Conservation (phyloP, 2,113 vertebrate genomes). For the Gracilinanus agilis region DNA sequence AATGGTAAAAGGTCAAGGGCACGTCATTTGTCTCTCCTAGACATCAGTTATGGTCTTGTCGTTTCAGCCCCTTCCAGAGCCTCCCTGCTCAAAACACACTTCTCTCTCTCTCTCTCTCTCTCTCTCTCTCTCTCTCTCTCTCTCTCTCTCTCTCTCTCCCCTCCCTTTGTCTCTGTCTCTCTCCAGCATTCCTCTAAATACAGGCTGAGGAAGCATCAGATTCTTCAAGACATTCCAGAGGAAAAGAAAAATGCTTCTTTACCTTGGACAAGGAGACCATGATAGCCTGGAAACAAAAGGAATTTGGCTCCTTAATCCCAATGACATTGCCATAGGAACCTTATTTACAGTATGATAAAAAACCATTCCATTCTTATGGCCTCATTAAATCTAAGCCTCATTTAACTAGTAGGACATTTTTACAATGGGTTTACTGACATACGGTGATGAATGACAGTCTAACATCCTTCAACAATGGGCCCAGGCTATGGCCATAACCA, state of each 20-base stretch:
- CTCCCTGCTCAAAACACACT: no score
- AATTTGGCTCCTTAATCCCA: conserved; percentile 70
- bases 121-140: no score
- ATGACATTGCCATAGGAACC: conserved; percentile 80
- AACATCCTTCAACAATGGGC: conserved; percentile 85
- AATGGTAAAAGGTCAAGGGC: background rate
- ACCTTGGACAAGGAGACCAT: conserved; percentile 44
- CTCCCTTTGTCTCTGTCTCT: conserved; percentile 20
- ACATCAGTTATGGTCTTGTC: background rate
- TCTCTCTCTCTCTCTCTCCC: no score
- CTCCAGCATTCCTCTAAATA: background rate
- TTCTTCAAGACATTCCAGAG: conserved; percentile 60
- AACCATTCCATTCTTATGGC: conserved; percentile 78
- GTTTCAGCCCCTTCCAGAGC: no score
- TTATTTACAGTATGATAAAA: conserved; percentile 86
- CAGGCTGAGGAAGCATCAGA: conserved; percentile 9
- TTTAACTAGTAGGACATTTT: conserved; percentile 88
- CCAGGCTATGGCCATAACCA: conserved; percentile 75
- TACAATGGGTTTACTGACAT: conserved; percentile 87
- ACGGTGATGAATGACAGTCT: conserved; percentile 84
- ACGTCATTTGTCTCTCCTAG: conserved; percentile 14
- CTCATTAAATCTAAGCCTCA: conserved; percentile 88
- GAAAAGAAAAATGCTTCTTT: conserved; percentile 10
- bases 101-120: no score
- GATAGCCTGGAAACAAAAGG: conserved; percentile 77